These are phyloP conservation scores for Agonum fuliginosum DNA, from an alignment of 2,888 invertebrate species.

Conservation along the genomic window DNA sequence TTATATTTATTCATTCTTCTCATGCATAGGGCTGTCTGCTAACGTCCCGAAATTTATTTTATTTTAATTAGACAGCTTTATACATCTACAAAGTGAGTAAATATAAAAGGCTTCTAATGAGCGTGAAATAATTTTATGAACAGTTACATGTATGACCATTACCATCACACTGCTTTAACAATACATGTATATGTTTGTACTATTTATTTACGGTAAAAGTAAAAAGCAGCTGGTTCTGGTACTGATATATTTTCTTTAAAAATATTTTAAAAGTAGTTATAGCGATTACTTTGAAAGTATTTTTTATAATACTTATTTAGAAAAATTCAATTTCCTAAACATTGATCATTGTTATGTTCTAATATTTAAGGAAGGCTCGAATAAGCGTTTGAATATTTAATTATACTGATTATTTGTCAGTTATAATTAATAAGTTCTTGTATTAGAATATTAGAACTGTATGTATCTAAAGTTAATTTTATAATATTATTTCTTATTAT, in stretches of 20 bases:
- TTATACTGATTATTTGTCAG: constrained; percentile 3
- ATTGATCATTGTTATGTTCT: constrained; percentile 20
- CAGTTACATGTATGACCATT: constrained; percentile 9
- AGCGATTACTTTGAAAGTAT: not conserved
- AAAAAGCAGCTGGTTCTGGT: not conserved
- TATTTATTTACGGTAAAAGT: not conserved
- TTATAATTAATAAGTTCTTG: constrained; percentile 3
- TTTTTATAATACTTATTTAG: constrained; percentile 2
- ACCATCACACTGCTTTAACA: constrained; percentile 36
- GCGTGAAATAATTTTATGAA: constrained; percentile 11
- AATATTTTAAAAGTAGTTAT: constrained; percentile 11
- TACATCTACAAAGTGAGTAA: constrained; percentile 7
- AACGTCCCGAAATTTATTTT: constrained; percentile 40
- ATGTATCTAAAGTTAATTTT: too few species aligned
- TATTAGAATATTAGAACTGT: not conserved
- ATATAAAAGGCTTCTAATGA: not conserved
- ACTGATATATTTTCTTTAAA: not conserved
- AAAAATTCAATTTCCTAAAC: constrained; percentile 3
- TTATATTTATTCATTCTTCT: constrained; percentile 15
- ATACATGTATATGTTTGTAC: constrained; percentile 2
- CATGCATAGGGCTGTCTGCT: constrained; percentile 26
- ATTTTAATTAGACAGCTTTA: constrained; percentile 16
- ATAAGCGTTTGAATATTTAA: not conserved
- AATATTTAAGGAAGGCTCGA: constrained; percentile 2
- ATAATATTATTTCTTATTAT: constrained; percentile 40